Evolutionary conservation across 2,888 invertebrate genomes (phyloP).

Genomic region (Diadegma fenestrale): DNA sequence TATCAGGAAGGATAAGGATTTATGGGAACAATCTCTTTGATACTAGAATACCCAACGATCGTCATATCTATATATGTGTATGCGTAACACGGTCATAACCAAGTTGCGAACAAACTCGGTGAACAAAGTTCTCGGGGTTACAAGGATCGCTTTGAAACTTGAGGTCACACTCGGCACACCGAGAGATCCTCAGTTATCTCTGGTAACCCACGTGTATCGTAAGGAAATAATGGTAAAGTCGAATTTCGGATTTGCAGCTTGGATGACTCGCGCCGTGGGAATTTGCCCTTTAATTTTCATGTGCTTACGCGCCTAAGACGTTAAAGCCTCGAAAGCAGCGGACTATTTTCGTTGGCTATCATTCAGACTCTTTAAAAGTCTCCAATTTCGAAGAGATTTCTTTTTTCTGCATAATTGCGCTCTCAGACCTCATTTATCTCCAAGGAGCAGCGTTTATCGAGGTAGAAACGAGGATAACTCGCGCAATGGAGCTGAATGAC

Average conservation of each 20-base stretch:
- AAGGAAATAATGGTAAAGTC: slow-evolving; percentile 21
- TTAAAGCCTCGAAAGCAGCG: background rate
- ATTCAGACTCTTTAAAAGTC: slow-evolving; percentile 13
- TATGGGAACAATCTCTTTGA: slow-evolving; percentile 39
- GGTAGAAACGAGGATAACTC: slow-evolving; percentile 39
- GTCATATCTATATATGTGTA: slow-evolving; percentile 19
- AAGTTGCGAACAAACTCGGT: slow-evolving; percentile 36
- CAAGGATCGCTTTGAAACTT: slow-evolving; percentile 61
- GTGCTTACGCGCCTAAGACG: background rate
- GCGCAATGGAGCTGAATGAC: slow-evolving; percentile 49
- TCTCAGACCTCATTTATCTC: slow-evolving; percentile 17
- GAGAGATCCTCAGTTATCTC: slow-evolving; percentile 22
- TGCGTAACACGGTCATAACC: slow-evolving; percentile 8
- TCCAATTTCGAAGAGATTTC: slow-evolving; percentile 2
- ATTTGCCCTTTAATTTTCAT: slow-evolving; percentile 54
- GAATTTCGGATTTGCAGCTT: slow-evolving; percentile 38
- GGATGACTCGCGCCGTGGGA: background rate
- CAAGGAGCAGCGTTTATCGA: slow-evolving; percentile 41
- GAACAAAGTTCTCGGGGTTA: slow-evolving; percentile 43
- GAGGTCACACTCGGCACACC: slow-evolving; percentile 47
- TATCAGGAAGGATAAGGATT: slow-evolving; percentile 38
- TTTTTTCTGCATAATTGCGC: slow-evolving; percentile 1
- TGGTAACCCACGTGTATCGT: slow-evolving; percentile 15
- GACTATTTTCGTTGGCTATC: background rate
- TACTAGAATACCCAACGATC: slow-evolving; percentile 16